Percentiles rank a stretch among this genome's conserved stretches.
phyloP scores from a whole-genome alignment of 2,888 invertebrate genomes.

The Trichacis sp. region DNA sequence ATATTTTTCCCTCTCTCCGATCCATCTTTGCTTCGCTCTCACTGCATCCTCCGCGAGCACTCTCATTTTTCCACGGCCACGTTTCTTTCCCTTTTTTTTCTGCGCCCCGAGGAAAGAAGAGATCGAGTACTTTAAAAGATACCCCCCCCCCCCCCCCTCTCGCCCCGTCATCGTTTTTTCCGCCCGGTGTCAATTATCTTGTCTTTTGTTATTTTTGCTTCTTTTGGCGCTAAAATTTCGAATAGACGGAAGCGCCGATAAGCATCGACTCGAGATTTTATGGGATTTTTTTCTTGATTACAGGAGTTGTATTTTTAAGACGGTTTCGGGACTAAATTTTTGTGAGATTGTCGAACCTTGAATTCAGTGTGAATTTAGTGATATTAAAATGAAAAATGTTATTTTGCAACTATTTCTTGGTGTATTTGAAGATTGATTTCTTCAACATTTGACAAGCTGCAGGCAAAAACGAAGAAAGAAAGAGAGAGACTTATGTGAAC shows the following conservation, averaged over 20 bases:
- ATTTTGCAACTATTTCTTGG: too few relatives aligned
- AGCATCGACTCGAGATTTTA: constrained; percentile 50
- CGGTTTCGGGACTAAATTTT: background rate
- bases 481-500: too few relatives aligned
- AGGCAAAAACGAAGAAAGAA: too few relatives aligned
- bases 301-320: too few relatives aligned
- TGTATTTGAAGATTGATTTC: too few relatives aligned
- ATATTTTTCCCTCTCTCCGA: constrained; percentile 8
- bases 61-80: constrained; percentile 7
- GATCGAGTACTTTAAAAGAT: constrained; percentile 17
- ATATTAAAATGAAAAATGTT: too few relatives aligned
- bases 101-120: too few relatives aligned
- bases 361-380: too few relatives aligned
- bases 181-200: constrained; percentile 24
- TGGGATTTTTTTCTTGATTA: constrained; percentile 6
- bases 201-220: constrained; percentile 23
- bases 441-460: too few relatives aligned
- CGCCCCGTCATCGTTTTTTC: constrained; percentile 15
- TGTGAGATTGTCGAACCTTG: background rate
- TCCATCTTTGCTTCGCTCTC: constrained; percentile 6
- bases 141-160: constrained; percentile 24
- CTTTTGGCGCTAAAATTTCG: constrained; percentile 7
- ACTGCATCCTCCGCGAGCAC: constrained; percentile 4
- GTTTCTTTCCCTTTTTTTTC: constrained; percentile 9
- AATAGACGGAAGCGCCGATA: constrained; percentile 56